Evolutionary conservation across 2,888 invertebrate species (phyloP).

Genomic region (Euplexia lucipara): DNA sequence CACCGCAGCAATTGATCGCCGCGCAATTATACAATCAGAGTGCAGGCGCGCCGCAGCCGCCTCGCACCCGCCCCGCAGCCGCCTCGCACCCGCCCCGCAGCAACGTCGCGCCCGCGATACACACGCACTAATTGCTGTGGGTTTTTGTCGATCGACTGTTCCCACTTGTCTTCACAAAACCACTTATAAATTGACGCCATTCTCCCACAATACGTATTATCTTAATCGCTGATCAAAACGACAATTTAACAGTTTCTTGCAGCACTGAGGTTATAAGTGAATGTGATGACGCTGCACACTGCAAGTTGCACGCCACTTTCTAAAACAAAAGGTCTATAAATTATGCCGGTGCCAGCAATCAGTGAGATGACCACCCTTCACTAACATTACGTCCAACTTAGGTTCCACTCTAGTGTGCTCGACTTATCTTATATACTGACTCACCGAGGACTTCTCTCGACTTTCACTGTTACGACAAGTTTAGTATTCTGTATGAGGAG

Average conservation of each 20-base stretch:
- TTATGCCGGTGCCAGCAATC: constrained; percentile 24
- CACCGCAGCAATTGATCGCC: constrained; percentile 74
- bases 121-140: constrained; percentile 69
- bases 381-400: constrained; percentile 26
- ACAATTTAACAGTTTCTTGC: constrained; percentile 63
- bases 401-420: background rate
- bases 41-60: constrained; percentile 20
- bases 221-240: constrained; percentile 65
- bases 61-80: constrained; percentile 17
- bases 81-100: constrained; percentile 29
- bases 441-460: background rate
- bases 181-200: constrained; percentile 65
- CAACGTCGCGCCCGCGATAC: constrained; percentile 57
- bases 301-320: constrained; percentile 43
- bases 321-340: constrained; percentile 35
- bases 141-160: constrained; percentile 61
- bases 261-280: constrained; percentile 48
- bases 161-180: constrained; percentile 64
- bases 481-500: background rate
- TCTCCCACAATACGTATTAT: constrained; percentile 63
- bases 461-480: constrained; percentile 12
- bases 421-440: background rate
- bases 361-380: constrained; percentile 29
- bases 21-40: constrained; percentile 82
- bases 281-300: constrained; percentile 26